Percentiles rank a stretch among this genome's conserved stretches.
Conservation (phyloP, 1,140 invertebrate genomes). For the Musca vetustissima region DNA sequence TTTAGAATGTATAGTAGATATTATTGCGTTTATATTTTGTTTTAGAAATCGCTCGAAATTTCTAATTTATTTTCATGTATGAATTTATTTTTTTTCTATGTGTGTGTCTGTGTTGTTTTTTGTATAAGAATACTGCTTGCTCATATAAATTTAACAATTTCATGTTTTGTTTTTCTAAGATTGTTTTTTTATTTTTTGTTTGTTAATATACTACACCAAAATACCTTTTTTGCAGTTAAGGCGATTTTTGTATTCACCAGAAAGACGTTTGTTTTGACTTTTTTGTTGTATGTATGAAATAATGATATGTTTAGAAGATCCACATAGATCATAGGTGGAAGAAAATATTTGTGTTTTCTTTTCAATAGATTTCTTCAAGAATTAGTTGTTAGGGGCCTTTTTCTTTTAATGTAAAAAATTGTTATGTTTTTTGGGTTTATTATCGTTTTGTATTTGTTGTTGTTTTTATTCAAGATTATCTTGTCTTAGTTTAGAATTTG, state of each 20-base stretch:
- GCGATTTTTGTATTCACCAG: slow-evolving; percentile 1
- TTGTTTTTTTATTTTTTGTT: slow-evolving; percentile 4
- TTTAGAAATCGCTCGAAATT: background rate
- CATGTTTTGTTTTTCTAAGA: background rate
- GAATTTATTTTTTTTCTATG: background rate
- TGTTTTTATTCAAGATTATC: slow-evolving; percentile 5
- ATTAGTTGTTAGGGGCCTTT: background rate
- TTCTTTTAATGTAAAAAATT: slow-evolving; percentile 10
- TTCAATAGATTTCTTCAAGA: background rate
- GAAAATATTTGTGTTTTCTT: slow-evolving; percentile 13
- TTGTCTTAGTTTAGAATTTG: slow-evolving; percentile 16
- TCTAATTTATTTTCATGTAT: background rate
- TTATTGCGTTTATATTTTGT: background rate
- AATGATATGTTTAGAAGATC: slow-evolving; percentile 15
- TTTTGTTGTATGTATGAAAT: slow-evolving; percentile 11
- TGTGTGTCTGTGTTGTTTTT: background rate
- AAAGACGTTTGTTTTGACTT: background rate
- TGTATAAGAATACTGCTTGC: background rate
- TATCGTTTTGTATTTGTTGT: background rate
- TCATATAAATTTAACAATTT: background rate
- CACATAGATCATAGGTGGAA: background rate
- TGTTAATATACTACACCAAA: slow-evolving; percentile 1
- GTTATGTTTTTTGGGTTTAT: slow-evolving; percentile 9
- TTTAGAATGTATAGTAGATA: too few relatives aligned
- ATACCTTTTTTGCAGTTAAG: slow-evolving; percentile 19